phyloP scores from a whole-genome alignment of 1,140 invertebrate genomes.

The Drosophila santomea region DNA sequence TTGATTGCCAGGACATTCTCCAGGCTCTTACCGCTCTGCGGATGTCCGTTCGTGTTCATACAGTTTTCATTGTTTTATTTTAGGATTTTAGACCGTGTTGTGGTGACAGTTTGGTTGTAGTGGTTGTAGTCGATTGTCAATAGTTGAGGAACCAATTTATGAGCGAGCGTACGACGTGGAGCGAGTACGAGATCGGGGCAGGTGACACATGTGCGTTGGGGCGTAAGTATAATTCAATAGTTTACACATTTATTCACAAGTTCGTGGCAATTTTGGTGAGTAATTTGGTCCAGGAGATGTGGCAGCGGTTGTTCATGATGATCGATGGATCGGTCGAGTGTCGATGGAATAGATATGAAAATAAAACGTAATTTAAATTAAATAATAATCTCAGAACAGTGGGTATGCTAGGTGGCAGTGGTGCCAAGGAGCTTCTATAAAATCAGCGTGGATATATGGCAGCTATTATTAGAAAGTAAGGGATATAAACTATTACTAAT shows the following conservation, averaged over 20 bases:
- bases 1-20: slow-evolving; percentile 89
- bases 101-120: slow-evolving; percentile 50
- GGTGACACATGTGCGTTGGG: slow-evolving; percentile 69
- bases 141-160: slow-evolving; percentile 37
- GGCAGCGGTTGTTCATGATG: slow-evolving; percentile 41
- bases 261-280: slow-evolving; percentile 54
- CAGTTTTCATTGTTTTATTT: not conserved
- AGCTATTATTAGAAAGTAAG: not conserved
- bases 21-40: slow-evolving; percentile 86
- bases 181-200: slow-evolving; percentile 41
- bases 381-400: slow-evolving; percentile 18
- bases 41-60: slow-evolving; percentile 20
- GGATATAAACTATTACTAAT: not conserved
- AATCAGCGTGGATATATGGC: not conserved
- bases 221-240: slow-evolving; percentile 52
- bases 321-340: slow-evolving; percentile 30
- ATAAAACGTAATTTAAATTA: slow-evolving; percentile 38
- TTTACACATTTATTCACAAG: slow-evolving; percentile 52
- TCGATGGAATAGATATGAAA: slow-evolving; percentile 41
- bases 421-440: not conserved
- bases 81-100: slow-evolving; percentile 44
- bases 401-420: slow-evolving; percentile 12
- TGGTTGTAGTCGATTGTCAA: slow-evolving; percentile 66
- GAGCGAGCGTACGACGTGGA: slow-evolving; percentile 49
- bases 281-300: slow-evolving; percentile 55